Evolutionary conservation across 1,140 invertebrate genomes (phyloP).

Genomic region (Adoxophyes honmai): DNA sequence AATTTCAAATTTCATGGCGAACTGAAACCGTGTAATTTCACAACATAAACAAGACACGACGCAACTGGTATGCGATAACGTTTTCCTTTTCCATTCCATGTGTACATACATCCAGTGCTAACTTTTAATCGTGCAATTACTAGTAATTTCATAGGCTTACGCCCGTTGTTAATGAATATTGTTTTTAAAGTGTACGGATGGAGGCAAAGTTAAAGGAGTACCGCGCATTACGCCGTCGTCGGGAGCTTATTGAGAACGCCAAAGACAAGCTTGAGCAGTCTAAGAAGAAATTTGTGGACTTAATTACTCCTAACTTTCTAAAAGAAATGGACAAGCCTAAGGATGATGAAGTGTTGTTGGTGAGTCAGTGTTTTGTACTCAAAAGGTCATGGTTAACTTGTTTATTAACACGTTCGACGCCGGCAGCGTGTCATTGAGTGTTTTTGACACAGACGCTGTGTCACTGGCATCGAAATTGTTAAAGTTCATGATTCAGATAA

Average conservation of each 20-base stretch:
- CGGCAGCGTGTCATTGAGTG: no score
- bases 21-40: no score
- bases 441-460: no score
- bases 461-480: no score
- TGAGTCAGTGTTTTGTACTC: slow-evolving; percentile 21
- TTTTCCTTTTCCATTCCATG: no score
- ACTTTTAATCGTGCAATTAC: no score
- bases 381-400: slow-evolving; percentile 4
- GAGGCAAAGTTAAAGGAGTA: slow-evolving; percentile 70
- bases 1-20: no score
- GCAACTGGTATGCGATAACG: no score
- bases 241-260: slow-evolving; percentile 53
- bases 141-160: neutral
- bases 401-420: no score
- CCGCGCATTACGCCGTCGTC: slow-evolving; percentile 54
- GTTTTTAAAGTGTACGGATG: slow-evolving; percentile 42
- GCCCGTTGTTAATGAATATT: slow-evolving; percentile 7
- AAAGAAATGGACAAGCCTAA: slow-evolving; percentile 42
- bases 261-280: slow-evolving; percentile 50
- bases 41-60: no score
- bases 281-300: slow-evolving; percentile 41
- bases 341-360: slow-evolving; percentile 51
- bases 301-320: slow-evolving; percentile 43
- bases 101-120: no score
- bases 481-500: no score